A percentile compares a stretch with the other conserved stretches of the same genome.
phyloP scores from a whole-genome alignment of 2,888 invertebrate genomes.

The Drosophila subsilvestris region DNA sequence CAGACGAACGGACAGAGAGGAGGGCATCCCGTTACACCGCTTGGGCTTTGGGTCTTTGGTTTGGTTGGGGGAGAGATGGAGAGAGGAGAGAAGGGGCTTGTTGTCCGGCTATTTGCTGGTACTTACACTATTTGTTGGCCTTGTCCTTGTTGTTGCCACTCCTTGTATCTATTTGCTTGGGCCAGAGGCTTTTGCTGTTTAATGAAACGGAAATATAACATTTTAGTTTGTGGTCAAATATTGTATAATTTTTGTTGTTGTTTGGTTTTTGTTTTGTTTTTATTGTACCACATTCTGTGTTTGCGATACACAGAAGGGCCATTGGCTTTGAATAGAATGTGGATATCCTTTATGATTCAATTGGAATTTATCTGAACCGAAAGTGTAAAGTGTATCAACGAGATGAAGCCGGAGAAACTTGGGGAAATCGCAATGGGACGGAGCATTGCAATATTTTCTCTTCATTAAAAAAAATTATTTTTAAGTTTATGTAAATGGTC shows the following conservation, averaged over 20 bases:
- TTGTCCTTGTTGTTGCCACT: slow-evolving; percentile 27
- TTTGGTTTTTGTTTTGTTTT: slow-evolving; percentile 1
- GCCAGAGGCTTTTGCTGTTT: slow-evolving; percentile 66
- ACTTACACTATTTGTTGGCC: slow-evolving; percentile 40
- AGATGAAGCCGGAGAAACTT: too few relatives aligned
- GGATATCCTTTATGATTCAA: background rate
- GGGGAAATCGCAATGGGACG: background rate
- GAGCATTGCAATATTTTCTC: background rate
- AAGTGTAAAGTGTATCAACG: background rate
- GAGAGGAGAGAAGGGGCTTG: background rate
- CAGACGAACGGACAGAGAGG: too few relatives aligned
- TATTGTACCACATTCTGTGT: slow-evolving; percentile 9
- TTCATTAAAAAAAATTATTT: background rate
- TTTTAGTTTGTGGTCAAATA: slow-evolving; percentile 69
- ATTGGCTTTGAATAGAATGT: background rate
- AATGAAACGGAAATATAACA: slow-evolving; percentile 72
- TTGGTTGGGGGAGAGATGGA: background rate
- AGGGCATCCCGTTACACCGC: slow-evolving; percentile 28
- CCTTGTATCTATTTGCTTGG: slow-evolving; percentile 49
- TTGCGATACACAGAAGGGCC: background rate
- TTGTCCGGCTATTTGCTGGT: slow-evolving; percentile 63
- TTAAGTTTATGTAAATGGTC: background rate
- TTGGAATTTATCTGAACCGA: background rate
- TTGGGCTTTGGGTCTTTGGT: slow-evolving; percentile 42
- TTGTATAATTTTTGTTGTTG: slow-evolving; percentile 47